phyloP scores from a whole-genome alignment of 2,113 vertebrate species.

The Tenrec ecaudatus region DNA sequence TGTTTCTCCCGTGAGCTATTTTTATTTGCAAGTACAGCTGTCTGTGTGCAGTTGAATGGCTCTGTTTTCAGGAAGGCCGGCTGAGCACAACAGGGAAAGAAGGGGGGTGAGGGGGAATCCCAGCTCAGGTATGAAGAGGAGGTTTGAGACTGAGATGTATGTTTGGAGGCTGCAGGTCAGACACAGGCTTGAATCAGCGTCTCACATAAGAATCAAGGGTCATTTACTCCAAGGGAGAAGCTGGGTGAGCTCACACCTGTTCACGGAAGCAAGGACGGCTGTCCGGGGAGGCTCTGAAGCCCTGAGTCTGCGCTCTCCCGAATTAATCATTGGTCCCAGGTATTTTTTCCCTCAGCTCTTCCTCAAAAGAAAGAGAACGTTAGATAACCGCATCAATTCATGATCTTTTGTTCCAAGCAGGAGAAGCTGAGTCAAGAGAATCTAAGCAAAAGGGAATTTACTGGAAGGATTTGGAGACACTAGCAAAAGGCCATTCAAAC shows the following conservation, averaged over 20 bases:
- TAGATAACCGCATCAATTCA: background rate
- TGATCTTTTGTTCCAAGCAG: background rate
- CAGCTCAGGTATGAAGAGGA: background rate
- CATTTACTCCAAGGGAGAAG: background rate
- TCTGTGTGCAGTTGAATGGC: background rate
- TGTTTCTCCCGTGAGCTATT: slow-evolving; percentile 60
- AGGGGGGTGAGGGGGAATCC: background rate
- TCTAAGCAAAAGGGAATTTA: slow-evolving; percentile 13
- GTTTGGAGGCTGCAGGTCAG: slow-evolving; percentile 46
- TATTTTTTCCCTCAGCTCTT: background rate
- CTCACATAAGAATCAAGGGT: background rate
- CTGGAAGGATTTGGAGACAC: background rate
- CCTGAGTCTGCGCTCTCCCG: background rate
- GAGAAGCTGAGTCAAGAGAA: slow-evolving; percentile 6
- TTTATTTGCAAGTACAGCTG: slow-evolving; percentile 37
- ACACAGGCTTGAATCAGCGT: background rate
- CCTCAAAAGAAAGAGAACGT: background rate
- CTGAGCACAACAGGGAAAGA: background rate
- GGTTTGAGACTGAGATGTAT: background rate
- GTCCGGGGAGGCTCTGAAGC: background rate
- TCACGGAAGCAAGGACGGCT: background rate
- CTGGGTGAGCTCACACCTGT: background rate
- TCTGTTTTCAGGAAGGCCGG: slow-evolving; percentile 40
- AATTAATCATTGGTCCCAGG: background rate
- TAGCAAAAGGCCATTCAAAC: background rate